phyloP scores from a whole-genome alignment of 2,113 vertebrate species.

The Aldabrachelys gigantea region DNA sequence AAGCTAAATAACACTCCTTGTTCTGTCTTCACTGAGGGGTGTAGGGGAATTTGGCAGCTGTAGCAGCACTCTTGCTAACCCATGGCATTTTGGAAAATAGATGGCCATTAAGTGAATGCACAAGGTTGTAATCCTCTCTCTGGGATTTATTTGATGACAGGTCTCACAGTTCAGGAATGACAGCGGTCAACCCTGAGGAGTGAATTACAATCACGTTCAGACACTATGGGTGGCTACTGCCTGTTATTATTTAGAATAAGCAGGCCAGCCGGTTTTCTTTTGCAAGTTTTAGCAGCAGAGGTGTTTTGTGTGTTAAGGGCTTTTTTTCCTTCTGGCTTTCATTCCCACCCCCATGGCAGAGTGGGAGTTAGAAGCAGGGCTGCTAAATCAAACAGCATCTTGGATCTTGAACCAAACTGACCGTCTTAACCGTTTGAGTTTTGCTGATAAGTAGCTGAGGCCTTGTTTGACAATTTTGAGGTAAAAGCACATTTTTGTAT shows the following conservation, averaged over 20 bases:
- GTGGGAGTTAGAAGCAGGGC: neutral
- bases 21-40: neutral
- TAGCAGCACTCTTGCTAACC: neutral
- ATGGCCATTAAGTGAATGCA: neutral
- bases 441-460: neutral
- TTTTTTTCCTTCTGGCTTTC: neutral
- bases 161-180: conserved; percentile 25
- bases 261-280: neutral
- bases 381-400: neutral
- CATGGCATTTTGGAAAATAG: conserved; percentile 5
- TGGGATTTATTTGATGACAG: conserved; percentile 2
- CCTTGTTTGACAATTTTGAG: neutral
- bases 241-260: neutral
- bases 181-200: conserved; percentile 9
- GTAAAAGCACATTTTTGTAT: neutral
- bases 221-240: neutral
- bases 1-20: neutral
- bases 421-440: neutral
- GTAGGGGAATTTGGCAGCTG: neutral
- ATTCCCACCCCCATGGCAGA: neutral
- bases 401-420: neutral
- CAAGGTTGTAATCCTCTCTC: conserved; percentile 38
- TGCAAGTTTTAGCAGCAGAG: neutral
- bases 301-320: neutral
- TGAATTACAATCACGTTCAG: conserved; percentile 13